Base-by-base conservation (phyloP, 2,113 vertebrate genomes). In the Percopsis transmontana region DNA sequence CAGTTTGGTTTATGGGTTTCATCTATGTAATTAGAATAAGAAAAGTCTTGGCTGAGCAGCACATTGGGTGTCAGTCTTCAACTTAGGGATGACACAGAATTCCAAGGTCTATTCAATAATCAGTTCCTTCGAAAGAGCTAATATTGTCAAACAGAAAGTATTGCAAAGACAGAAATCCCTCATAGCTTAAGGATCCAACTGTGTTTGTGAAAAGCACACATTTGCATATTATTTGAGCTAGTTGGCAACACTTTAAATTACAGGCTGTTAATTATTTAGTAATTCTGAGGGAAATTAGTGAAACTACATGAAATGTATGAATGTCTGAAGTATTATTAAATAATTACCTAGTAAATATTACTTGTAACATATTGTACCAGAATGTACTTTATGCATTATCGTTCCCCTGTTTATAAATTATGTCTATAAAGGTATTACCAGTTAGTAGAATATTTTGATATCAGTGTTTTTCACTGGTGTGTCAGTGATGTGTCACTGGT, bases 41-140 rank as follows among this genome's bases (percentile, higher is more conserved):
- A 59, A 68, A 76, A 65, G 76, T 80, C 78, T 84, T 78, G 66
- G 72, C 61, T 70, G 59, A 79, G 61, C 79, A 85, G 82, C 70
- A 80, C 60, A 63, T 74, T 58, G 68, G 78, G 74, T 83, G 72
- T 83, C 84, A 86, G 80, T 74, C 74, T 86, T 79, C 70, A 77
- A 82, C 75, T 58, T 58, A 76, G 66, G 56, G 66, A 73, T 53
- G 68, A 76, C 79, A 66, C 58, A 60, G 56, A 71, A 68, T 54
- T 38, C 48, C 41, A 74, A 86, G 79, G 71, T 80, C 60, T 73
- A 12, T 66, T 70, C 7, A 20, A 51, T 51, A 16, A 47, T 16
- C 45, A 65, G 63, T 80, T 82, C 48, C 58, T 56, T 82, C 66
- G 67, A 70, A 76, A 71, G 62, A 59, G 19, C 5, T 14, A 5